Conservation (phyloP, 2,888 invertebrate species). For the Maniola hyperantus region DNA sequence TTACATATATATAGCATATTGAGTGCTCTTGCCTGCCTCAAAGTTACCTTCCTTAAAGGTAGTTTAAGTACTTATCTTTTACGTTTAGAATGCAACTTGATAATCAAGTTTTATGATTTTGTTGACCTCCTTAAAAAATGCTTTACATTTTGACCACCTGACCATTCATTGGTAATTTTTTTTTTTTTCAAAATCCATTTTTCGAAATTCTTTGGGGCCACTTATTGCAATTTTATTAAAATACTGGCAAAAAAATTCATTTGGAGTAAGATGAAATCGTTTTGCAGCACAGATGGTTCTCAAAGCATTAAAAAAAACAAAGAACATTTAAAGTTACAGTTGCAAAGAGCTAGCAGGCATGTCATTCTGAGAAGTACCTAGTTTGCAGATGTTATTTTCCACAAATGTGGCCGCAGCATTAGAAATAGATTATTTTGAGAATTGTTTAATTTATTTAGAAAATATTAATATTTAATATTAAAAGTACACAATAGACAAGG, state of each 20-base stretch:
- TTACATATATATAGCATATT: slow-evolving; percentile 45
- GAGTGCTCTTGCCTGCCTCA: slow-evolving; percentile 68
- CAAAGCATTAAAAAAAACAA: background rate
- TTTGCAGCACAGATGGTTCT: too few species aligned
- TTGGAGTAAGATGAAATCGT: background rate
- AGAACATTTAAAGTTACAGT: background rate
- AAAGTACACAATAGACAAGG: slow-evolving; percentile 59
- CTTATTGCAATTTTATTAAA: background rate
- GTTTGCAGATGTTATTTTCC: background rate
- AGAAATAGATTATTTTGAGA: slow-evolving; percentile 43
- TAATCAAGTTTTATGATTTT: slow-evolving; percentile 13
- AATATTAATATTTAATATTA: slow-evolving; percentile 26
- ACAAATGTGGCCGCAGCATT: background rate
- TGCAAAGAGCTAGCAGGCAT: background rate
- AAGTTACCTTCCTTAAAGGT: slow-evolving; percentile 59
- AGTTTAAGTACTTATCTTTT: slow-evolving; percentile 57
- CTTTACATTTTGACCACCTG: too few species aligned
- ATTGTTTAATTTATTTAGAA: slow-evolving; percentile 41
- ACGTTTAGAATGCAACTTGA: slow-evolving; percentile 27
- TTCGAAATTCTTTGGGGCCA: background rate
- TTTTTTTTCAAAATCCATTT: slow-evolving; percentile 40
- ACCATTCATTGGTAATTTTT: slow-evolving; percentile 35
- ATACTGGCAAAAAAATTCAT: background rate
- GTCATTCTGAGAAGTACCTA: background rate
- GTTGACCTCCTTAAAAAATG: slow-evolving; percentile 55